Conservation (phyloP, 2,888 invertebrate genomes). For the Pandemis corylana region DNA sequence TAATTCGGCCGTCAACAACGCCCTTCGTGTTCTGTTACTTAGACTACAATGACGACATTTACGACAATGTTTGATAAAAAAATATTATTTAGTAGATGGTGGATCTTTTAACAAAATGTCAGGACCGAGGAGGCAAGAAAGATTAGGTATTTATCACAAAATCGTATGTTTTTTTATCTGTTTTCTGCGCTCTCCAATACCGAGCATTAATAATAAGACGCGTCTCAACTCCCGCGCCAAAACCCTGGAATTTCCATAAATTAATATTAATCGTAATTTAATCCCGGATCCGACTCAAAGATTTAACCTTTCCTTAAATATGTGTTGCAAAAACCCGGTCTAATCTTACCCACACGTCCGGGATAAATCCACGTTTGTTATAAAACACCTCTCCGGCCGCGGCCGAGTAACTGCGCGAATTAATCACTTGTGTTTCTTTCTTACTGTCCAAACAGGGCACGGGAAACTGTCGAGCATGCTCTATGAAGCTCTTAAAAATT, state of each 20-base stretch:
- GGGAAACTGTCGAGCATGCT: not conserved
- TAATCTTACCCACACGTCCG: slow-evolving; percentile 30
- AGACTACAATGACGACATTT: too few species aligned
- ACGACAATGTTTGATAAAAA: too few species aligned
- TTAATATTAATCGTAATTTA: slow-evolving; percentile 15
- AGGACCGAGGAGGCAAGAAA: too few species aligned
- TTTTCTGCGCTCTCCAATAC: too few species aligned
- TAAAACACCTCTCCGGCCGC: slow-evolving; percentile 37
- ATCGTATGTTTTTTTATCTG: too few species aligned
- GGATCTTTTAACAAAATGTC: too few species aligned
- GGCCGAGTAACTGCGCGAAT: slow-evolving; percentile 36
- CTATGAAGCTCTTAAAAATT: not conserved
- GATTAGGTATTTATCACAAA: too few species aligned
- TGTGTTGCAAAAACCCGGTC: slow-evolving; percentile 22
- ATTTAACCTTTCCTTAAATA: slow-evolving; percentile 36
- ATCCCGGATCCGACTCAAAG: slow-evolving; percentile 8
- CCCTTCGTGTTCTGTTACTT: too few species aligned
- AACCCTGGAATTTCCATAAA: not conserved
- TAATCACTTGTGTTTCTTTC: slow-evolving; percentile 41
- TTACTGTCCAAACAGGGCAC: not conserved
- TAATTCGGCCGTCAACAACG: too few species aligned
- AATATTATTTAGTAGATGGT: too few species aligned
- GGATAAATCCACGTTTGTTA: slow-evolving; percentile 25
- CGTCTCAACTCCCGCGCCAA: not conserved
- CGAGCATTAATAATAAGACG: not conserved